Percentiles rank a stretch among this genome's conserved stretches.
phyloP scores from a whole-genome alignment of 1,140 invertebrate genomes.

The Drosophila oshimai region DNA sequence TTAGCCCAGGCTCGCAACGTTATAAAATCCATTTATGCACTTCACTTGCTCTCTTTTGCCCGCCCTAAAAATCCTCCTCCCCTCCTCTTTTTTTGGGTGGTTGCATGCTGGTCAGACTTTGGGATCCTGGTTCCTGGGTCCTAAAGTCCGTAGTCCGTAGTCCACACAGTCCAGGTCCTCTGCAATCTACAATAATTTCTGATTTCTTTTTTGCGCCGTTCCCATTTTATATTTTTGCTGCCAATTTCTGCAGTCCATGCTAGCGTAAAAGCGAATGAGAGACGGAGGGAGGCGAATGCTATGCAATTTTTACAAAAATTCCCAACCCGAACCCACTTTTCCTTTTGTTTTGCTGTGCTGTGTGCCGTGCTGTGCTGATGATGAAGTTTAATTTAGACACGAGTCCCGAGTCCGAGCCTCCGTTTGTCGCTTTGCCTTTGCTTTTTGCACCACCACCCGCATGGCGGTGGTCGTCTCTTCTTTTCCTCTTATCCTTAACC shows the following conservation, averaged over 20 bases:
- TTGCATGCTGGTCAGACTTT: conserved; percentile 70
- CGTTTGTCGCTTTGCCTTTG: not conserved
- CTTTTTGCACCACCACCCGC: conserved; percentile 13
- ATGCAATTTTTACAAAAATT: conserved; percentile 74
- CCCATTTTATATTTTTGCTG: conserved; percentile 52
- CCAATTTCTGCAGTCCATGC: conserved; percentile 71
- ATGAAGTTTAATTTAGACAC: conserved; percentile 80
- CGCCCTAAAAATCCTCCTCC: not conserved
- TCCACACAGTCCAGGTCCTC: conserved; percentile 13
- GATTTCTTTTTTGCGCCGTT: conserved; percentile 69
- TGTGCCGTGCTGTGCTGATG: conserved; percentile 54
- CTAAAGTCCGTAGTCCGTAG: conserved; percentile 15
- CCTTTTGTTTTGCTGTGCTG: conserved; percentile 45
- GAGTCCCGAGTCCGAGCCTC: conserved; percentile 60
- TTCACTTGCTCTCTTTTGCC: conserved; percentile 68
- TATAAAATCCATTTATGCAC: conserved; percentile 82
- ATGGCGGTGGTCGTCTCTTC: conserved; percentile 4
- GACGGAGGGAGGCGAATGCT: conserved; percentile 34
- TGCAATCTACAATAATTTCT: conserved; percentile 81
- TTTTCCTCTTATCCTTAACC: not conserved
- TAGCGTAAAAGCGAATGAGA: conserved; percentile 24
- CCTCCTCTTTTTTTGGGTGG: conserved; percentile 32
- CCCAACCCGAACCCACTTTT: conserved; percentile 36
- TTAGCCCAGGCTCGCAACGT: conserved; percentile 69
- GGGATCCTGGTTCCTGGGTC: conserved; percentile 10